Conservation (phyloP, 2,888 invertebrate species). For the Eristalis intricaria region DNA sequence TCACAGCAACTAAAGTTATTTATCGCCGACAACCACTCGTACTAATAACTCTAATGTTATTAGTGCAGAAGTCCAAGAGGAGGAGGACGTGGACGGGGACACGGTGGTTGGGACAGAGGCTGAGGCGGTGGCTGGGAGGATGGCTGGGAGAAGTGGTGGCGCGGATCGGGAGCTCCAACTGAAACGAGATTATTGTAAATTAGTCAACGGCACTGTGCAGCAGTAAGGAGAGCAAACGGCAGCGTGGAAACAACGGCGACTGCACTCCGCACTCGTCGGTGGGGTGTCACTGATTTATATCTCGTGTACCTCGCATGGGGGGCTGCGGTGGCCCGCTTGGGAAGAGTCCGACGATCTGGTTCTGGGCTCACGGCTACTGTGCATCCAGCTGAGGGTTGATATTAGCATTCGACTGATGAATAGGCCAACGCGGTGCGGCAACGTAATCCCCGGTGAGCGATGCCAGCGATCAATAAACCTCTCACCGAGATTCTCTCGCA, state of each 20-base stretch:
- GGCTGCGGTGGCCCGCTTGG: slow-evolving; percentile 5
- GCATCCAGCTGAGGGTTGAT: slow-evolving; percentile 63
- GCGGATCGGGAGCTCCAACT: background rate
- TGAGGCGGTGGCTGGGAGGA: background rate
- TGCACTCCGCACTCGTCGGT: slow-evolving; percentile 35
- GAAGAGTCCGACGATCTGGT: slow-evolving; percentile 55
- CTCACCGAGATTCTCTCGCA: slow-evolving; percentile 47
- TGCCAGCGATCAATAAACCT: slow-evolving; percentile 67
- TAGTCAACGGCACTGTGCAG: slow-evolving; percentile 54
- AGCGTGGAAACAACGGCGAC: slow-evolving; percentile 33
- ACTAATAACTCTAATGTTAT: slow-evolving; percentile 70
- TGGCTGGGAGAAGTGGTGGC: background rate
- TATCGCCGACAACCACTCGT: slow-evolving; percentile 66
- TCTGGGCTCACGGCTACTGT: slow-evolving; percentile 64
- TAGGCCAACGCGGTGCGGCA: slow-evolving; percentile 42
- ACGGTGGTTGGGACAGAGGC: background rate
- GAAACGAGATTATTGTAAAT: slow-evolving; percentile 68
- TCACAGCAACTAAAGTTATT: slow-evolving; percentile 62
- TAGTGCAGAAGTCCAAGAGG: slow-evolving; percentile 45
- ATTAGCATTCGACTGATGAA: slow-evolving; percentile 63
- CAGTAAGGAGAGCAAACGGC: slow-evolving; percentile 8
- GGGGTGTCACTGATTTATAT: slow-evolving; percentile 68
- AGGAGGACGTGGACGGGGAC: background rate
- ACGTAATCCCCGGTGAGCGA: slow-evolving; percentile 66
- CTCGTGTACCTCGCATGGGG: slow-evolving; percentile 44